phyloP scores from a whole-genome alignment of 2,113 vertebrate genomes.

The Psammodynastes pulverulentus region DNA sequence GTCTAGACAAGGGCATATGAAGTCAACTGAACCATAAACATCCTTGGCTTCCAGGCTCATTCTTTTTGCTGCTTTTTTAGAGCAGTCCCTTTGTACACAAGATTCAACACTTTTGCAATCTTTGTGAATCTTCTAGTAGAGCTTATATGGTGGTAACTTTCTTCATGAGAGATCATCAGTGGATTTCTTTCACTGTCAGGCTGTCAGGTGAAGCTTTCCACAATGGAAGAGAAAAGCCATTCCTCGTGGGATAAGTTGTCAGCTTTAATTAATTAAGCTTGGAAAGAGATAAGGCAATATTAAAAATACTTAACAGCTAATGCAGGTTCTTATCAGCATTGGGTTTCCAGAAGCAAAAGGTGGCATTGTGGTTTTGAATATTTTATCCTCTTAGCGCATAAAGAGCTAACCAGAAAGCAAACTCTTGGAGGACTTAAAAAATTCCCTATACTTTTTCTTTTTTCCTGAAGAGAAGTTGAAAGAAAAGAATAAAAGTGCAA shows the following conservation, averaged over 20 bases:
- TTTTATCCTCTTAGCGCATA: slow-evolving; percentile 38
- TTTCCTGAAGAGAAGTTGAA: background rate
- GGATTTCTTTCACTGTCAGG: background rate
- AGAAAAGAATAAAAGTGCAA: background rate
- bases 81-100: background rate
- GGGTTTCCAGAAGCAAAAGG: slow-evolving; percentile 25
- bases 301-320: slow-evolving; percentile 27
- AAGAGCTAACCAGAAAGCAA: slow-evolving; percentile 40
- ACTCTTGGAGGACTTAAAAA: slow-evolving; percentile 36
- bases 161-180: slow-evolving; percentile 26
- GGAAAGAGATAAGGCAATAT: slow-evolving; percentile 35
- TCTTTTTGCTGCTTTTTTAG: background rate
- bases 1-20: background rate
- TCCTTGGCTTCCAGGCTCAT: background rate
- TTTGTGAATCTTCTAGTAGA: background rate
- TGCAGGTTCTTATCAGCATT: slow-evolving; percentile 12
- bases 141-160: background rate
- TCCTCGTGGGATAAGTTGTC: slow-evolving; percentile 21
- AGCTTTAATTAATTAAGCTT: slow-evolving; percentile 41
- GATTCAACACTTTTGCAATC: background rate
- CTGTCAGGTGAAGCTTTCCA: slow-evolving; percentile 12
- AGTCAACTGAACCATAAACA: background rate
- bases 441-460: slow-evolving; percentile 9
- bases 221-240: slow-evolving; percentile 11
- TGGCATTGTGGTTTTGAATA: slow-evolving; percentile 31